phyloP scores from a whole-genome alignment of 2,888 invertebrate species.

The Hecatera dysodea region DNA sequence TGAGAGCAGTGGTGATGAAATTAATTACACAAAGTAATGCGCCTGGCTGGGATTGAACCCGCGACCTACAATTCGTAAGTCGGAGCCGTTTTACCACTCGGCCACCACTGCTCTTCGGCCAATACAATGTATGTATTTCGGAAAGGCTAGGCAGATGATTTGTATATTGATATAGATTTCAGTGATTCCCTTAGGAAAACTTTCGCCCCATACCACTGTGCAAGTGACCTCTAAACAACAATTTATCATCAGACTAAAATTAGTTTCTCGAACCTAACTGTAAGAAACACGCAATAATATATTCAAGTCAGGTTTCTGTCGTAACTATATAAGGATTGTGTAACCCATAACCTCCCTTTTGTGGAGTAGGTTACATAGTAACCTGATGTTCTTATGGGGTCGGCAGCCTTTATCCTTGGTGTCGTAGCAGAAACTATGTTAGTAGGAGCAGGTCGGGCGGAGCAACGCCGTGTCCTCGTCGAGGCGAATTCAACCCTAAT shows the following conservation, averaged over 20 bases:
- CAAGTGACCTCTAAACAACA: slow-evolving; percentile 23
- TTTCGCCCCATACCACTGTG: slow-evolving; percentile 3
- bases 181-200: not conserved
- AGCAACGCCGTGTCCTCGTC: no score
- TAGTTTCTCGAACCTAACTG: slow-evolving; percentile 27
- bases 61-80: no score
- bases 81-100: no score
- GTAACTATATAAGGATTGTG: slow-evolving; percentile 58
- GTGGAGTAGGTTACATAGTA: slow-evolving; percentile 59
- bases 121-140: no score
- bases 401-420: slow-evolving; percentile 43
- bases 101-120: no score
- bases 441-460: no score
- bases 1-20: no score
- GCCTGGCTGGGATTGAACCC: no score
- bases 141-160: no score
- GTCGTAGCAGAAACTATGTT: not conserved
- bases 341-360: slow-evolving; percentile 64
- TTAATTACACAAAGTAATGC: no score
- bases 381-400: slow-evolving; percentile 42
- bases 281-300: not conserved
- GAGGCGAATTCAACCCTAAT: no score
- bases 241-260: slow-evolving; percentile 19
- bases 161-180: no score
- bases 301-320: slow-evolving; percentile 36